phyloP scores from a whole-genome alignment of 2,888 invertebrate genomes.

The Campoplex capitator region DNA sequence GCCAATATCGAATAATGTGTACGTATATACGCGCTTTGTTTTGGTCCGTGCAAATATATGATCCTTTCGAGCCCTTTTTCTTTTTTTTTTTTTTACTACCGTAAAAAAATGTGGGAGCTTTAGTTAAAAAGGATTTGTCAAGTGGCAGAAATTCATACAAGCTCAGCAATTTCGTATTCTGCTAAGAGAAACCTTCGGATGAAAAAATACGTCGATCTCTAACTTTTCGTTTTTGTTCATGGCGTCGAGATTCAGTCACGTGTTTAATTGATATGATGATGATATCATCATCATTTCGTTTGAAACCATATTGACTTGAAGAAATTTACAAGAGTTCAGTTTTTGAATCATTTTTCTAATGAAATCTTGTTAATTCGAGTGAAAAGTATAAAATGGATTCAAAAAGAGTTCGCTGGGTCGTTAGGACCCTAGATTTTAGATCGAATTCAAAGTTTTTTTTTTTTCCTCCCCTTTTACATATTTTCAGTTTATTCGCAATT shows the following conservation, averaged over 20 bases:
- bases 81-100: background rate
- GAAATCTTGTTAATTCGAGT: background rate
- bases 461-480: background rate
- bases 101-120: slow-evolving; percentile 8
- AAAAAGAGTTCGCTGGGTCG: background rate
- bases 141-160: background rate
- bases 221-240: background rate
- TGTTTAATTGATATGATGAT: background rate
- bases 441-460: background rate
- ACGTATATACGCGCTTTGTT: slow-evolving; percentile 7
- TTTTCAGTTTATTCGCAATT: slow-evolving; percentile 30
- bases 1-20: slow-evolving; percentile 4
- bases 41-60: slow-evolving; percentile 5
- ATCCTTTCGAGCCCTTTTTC: background rate
- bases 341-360: background rate
- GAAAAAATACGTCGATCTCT: too few relatives aligned
- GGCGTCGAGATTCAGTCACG: background rate
- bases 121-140: background rate
- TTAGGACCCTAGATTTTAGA: background rate
- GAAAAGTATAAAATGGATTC: background rate
- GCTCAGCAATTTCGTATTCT: background rate
- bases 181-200: background rate
- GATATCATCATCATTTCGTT: background rate
- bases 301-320: background rate
- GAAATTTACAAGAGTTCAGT: background rate